phyloP scores from a whole-genome alignment of 2,888 invertebrate species.

The Nephrotoma appendiculata region DNA sequence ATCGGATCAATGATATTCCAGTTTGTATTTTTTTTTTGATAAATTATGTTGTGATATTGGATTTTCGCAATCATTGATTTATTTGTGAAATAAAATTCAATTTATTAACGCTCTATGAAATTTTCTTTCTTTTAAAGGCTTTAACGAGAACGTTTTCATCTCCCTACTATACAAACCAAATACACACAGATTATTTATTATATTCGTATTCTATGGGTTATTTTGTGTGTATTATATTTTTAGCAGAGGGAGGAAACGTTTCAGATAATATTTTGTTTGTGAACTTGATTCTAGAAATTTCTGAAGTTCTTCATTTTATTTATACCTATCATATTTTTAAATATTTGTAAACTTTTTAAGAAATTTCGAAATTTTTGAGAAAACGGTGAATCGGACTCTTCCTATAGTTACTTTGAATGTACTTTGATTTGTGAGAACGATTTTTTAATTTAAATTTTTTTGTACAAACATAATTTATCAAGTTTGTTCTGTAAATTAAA shows the following conservation, averaged over 20 bases:
- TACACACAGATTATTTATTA: not conserved
- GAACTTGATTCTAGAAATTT: not conserved
- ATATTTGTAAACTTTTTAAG: too few relatives aligned
- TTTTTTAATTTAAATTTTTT: too few relatives aligned
- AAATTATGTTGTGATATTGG: not conserved
- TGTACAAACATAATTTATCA: too few relatives aligned
- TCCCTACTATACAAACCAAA: not conserved
- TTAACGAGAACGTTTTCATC: not conserved
- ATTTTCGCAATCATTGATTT: not conserved
- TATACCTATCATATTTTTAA: too few relatives aligned
- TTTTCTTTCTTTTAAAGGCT: not conserved
- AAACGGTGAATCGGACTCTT: too few relatives aligned
- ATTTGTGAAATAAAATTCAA: not conserved
- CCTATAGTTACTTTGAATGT: too few relatives aligned
- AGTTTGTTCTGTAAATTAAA: too few relatives aligned
- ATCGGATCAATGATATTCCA: not conserved
- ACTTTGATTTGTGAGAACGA: too few relatives aligned
- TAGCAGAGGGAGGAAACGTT: not conserved
- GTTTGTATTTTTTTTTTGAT: not conserved
- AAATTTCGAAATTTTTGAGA: too few relatives aligned
- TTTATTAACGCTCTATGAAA: not conserved
- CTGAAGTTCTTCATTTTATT: too few relatives aligned
- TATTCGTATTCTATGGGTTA: not conserved
- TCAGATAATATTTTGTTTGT: not conserved
- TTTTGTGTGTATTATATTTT: not conserved